phyloP scores from a whole-genome alignment of 2,797 vertebrate genomes.

The Crenichthys baileyi region DNA sequence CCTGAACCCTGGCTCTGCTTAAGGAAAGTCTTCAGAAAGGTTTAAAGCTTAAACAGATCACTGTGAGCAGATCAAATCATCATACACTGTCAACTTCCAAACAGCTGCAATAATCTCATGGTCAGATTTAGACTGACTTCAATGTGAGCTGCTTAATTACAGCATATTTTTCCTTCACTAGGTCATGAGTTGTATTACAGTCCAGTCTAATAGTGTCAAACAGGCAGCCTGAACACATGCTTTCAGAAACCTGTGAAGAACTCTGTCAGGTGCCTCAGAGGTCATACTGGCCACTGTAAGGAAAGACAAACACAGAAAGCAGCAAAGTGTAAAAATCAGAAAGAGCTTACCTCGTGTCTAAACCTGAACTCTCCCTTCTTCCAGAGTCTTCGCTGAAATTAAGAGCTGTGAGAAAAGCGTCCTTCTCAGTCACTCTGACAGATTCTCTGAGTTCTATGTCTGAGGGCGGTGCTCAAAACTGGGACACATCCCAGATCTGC shows the following conservation, averaged over 20 bases:
- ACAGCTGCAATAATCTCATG: background rate
- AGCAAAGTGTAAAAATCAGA: background rate
- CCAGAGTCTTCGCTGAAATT: background rate
- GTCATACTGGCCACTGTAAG: conserved; percentile 3
- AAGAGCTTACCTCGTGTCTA: conserved; percentile 33
- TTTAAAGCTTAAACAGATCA: background rate
- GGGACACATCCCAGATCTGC: conserved; percentile 41
- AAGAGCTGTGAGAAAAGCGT: conserved; percentile 13
- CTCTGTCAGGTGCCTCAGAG: conserved; percentile 39
- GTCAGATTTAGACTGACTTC: background rate
- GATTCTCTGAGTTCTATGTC: conserved; percentile 16
- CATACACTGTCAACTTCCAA: background rate
- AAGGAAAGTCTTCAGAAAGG: background rate
- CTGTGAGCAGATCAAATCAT: background rate
- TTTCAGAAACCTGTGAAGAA: background rate
- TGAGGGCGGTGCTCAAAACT: conserved; percentile 61
- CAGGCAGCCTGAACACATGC: background rate
- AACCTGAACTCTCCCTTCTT: background rate
- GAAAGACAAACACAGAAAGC: background rate
- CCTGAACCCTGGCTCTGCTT: conserved; percentile 12
- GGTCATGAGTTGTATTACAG: background rate
- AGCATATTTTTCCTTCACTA: background rate
- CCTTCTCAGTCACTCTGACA: conserved; percentile 45
- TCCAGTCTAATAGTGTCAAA: background rate
- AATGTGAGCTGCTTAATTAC: background rate